phyloP scores from a whole-genome alignment of 2,797 vertebrate species.

The Crenichthys baileyi region DNA sequence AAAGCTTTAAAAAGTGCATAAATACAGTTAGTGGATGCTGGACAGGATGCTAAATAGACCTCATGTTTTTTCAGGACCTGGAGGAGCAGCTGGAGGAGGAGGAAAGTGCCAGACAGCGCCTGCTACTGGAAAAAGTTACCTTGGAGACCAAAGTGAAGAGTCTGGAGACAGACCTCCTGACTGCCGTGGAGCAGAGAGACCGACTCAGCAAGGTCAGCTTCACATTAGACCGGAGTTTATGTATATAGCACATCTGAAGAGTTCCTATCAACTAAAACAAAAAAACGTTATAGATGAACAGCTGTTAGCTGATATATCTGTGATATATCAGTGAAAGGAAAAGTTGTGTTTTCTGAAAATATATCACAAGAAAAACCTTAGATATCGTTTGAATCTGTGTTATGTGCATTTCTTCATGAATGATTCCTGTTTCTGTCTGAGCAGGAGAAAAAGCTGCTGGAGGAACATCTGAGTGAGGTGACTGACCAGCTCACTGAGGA shows the following conservation, averaged over 20 bases:
- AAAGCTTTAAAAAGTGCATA: background rate
- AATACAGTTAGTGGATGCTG: background rate
- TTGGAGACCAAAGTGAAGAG: constrained; percentile 90
- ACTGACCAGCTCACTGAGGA: constrained; percentile 88
- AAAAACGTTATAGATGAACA: background rate
- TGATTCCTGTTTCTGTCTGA: constrained; percentile 7
- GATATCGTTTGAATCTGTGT: background rate
- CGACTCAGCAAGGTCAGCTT: constrained; percentile 84
- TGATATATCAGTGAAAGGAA: no score
- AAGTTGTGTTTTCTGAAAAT: background rate
- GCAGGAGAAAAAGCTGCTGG: constrained; percentile 89
- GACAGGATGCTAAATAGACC: background rate
- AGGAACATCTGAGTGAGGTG: constrained; percentile 88
- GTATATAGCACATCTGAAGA: background rate
- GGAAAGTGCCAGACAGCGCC: constrained; percentile 88
- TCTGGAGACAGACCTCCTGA: constrained; percentile 82
- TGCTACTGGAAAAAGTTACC: constrained; percentile 91
- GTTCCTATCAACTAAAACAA: no score
- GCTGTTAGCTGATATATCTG: no score
- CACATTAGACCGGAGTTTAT: background rate
- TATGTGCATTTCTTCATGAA: background rate
- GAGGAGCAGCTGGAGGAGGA: constrained; percentile 92
- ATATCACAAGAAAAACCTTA: no score
- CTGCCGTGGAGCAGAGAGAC: constrained; percentile 86
- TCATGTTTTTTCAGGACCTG: constrained; percentile 81